A percentile compares a stretch with the other conserved stretches of the same genome.
phyloP scores from a whole-genome alignment of 2,797 vertebrate species.

The Hapalemur alaotrensis region DNA sequence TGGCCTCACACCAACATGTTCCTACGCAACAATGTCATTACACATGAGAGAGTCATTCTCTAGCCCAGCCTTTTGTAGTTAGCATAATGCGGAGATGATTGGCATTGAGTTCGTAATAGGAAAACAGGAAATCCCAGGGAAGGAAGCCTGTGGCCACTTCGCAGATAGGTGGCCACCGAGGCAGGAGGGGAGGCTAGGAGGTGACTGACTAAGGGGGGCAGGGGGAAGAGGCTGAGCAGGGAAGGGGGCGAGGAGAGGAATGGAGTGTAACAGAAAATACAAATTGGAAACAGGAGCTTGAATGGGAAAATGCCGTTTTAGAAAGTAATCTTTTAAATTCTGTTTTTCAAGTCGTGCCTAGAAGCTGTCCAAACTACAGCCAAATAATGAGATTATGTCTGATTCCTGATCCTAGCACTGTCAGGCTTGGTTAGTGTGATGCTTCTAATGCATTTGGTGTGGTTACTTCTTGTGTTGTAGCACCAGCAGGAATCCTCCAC shows the following conservation, averaged over 20 bases:
- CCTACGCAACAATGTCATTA: constrained; percentile 58
- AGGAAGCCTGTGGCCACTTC: neutral
- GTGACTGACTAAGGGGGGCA: neutral
- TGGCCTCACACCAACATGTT: constrained; percentile 62
- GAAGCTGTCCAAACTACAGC: constrained; percentile 77
- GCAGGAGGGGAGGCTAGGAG: neutral
- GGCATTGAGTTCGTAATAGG: neutral
- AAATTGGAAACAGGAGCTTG: constrained; percentile 76
- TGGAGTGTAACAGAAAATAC: constrained; percentile 42
- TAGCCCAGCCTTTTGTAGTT: constrained; percentile 17
- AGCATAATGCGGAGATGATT: constrained; percentile 26
- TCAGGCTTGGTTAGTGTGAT: constrained; percentile 67
- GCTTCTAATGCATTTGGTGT: constrained; percentile 55
- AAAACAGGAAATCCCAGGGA: constrained; percentile 18
- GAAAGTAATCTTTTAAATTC: constrained; percentile 77
- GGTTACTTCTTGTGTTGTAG: constrained; percentile 71
- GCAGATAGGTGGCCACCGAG: constrained; percentile 7
- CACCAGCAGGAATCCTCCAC: constrained; percentile 7
- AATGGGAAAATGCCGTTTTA: constrained; percentile 64
- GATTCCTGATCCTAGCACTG: constrained; percentile 55
- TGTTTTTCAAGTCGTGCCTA: constrained; percentile 77
- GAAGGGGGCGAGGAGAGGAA: neutral
- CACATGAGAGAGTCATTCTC: neutral
- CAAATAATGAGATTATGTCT: constrained; percentile 79
- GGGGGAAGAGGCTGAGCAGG: neutral